Evolutionary conservation across 2,797 vertebrate species (phyloP), one percentile per base, ranked within the genome.

Genomic region (Megalops cyprinoides): DNA sequence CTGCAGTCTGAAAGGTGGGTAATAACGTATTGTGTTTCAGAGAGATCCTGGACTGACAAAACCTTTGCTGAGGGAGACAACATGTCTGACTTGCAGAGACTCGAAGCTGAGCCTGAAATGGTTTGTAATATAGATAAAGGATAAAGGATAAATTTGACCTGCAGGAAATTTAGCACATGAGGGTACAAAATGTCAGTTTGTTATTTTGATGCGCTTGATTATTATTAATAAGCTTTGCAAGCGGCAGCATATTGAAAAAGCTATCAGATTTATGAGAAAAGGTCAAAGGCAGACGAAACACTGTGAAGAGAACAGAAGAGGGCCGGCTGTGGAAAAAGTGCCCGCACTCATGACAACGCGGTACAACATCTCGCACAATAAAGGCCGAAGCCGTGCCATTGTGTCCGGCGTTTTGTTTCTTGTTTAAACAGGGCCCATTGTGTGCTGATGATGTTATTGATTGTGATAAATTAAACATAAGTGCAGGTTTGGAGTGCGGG

Each of bases 401-500:
- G 42, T 5, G 15, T 48, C 71, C 20, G 12, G 42, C 2, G 48
- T 55, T 31, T 69, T 15, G 23, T n/a, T 23, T 39, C 37, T 37
- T 42, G 37, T 4, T 69, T 1, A 80, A 74, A 79, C 34, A 74
- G 34, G 31, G 71, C 14, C 55, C 46, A 37, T 75, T 44, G 73
- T 20, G 58, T 39, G 37, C 3, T 58, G 74, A 76, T 28, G 56
- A 65, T 67, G 74, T 67, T 56, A 53, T 62, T 76, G 55, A 67
- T 55, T 76, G 58, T 31, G 56, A 51, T 81, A 76, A 76, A 81
- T 76, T 49, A 81, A 76, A 75, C 79, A 53, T 76, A 74, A 81
- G 58, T 67, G 46, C 31, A 34, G 74, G 46, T 75, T 74, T 81
- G 74, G 60, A 76, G 48, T 48, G 23, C n/a, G 3, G 56, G 23